phyloP scores from a whole-genome alignment of 1,140 invertebrate species.

The Monochamus saltuarius region DNA sequence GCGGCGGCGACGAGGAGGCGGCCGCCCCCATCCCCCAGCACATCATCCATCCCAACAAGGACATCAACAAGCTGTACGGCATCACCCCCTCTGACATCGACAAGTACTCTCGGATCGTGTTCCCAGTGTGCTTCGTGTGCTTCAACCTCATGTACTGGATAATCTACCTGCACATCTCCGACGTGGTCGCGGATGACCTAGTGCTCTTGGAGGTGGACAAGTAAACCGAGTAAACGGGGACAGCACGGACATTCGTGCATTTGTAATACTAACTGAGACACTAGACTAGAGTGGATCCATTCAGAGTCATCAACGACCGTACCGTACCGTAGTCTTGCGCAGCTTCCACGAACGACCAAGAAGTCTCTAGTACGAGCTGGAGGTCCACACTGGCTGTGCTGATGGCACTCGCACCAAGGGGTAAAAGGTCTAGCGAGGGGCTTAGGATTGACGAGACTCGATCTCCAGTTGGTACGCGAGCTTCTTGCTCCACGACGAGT shows the following conservation, averaged over 20 bases:
- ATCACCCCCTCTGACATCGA: conserved; percentile 94
- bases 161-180: conserved; percentile 93
- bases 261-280: conserved; percentile 28
- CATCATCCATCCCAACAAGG: conserved; percentile 69
- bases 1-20: conserved; percentile 67
- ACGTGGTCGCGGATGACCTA: conserved; percentile 89
- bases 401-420: too few relatives aligned
- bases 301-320: conserved; percentile 34
- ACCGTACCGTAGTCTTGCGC: conserved; percentile 33
- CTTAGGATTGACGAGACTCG: too few relatives aligned
- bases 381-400: not conserved
- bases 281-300: conserved; percentile 30
- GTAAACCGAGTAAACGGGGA: conserved; percentile 51
- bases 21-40: conserved; percentile 71
- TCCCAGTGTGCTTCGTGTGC: conserved; percentile 95
- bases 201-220: conserved; percentile 82
- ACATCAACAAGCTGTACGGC: conserved; percentile 85
- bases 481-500: conserved; percentile 28
- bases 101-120: conserved; percentile 94
- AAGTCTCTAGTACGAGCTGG: not conserved
- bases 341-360: conserved; percentile 28
- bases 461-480: not conserved
- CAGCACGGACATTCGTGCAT: conserved; percentile 32
- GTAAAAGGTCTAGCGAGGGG: too few relatives aligned
- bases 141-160: conserved; percentile 99